Conservation (phyloP, 2,888 invertebrate species). For the Penaeus monodon region DNA sequence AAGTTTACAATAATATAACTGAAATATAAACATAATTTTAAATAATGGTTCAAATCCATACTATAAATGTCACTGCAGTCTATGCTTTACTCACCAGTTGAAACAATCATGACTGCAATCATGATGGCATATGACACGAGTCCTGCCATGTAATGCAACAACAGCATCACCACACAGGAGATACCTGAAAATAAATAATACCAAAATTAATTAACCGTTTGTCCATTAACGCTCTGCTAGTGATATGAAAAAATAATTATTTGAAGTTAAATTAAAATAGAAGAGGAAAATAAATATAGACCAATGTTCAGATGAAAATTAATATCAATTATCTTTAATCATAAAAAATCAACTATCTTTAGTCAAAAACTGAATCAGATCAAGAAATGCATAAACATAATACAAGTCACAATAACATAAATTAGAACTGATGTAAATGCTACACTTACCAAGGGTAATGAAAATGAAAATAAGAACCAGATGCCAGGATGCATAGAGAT, state of each 20-base stretch:
- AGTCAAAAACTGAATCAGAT: too few relatives aligned
- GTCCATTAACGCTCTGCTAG: too few relatives aligned
- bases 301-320: too few relatives aligned
- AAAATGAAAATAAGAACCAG: constrained; percentile 83
- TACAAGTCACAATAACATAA: background rate
- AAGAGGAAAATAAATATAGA: too few relatives aligned
- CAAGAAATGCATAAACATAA: too few relatives aligned
- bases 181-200: constrained; percentile 17
- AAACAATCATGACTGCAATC: constrained; percentile 38
- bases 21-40: too few relatives aligned
- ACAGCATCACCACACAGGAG: constrained; percentile 49
- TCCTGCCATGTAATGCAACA: constrained; percentile 42
- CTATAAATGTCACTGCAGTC: background rate
- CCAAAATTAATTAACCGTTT: background rate
- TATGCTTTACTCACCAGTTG: constrained; percentile 31
- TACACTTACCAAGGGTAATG: constrained; percentile 39
- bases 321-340: too few relatives aligned
- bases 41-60: too few relatives aligned
- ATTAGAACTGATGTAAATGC: background rate
- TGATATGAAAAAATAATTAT: too few relatives aligned
- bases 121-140: constrained; percentile 42
- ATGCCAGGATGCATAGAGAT: constrained; percentile 89
- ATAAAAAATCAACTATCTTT: too few relatives aligned
- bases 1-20: too few relatives aligned
- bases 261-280: too few relatives aligned